Evolutionary conservation across 2,797 vertebrate species (phyloP).

Genomic region (Poecilia velifera): DNA sequence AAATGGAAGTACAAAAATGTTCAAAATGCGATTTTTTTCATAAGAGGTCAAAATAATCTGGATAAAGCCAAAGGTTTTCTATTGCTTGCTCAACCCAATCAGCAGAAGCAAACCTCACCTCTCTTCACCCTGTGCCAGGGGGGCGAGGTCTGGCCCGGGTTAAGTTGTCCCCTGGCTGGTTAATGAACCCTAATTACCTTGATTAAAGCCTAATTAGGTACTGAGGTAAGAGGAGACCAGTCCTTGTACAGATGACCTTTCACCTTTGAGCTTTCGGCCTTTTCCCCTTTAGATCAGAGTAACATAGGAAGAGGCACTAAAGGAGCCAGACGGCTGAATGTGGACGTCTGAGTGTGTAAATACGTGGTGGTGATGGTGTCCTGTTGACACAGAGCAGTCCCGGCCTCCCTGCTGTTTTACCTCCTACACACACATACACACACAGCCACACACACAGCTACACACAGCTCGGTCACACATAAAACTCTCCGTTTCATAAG

Average conservation of each 20-base stretch:
- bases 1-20: no score
- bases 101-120: not conserved
- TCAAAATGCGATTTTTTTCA: no score
- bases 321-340: constrained; percentile 42
- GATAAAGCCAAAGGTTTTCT: constrained; percentile 33
- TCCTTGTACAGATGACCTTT: constrained; percentile 69
- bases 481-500: constrained; percentile 24
- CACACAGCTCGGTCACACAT: constrained; percentile 1
- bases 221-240: constrained; percentile 47
- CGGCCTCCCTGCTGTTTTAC: constrained; percentile 53
- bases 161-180: constrained; percentile 49
- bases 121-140: constrained; percentile 37
- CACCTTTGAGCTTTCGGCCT: constrained; percentile 72
- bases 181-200: constrained; percentile 80
- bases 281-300: constrained; percentile 55
- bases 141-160: constrained; percentile 49
- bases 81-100: constrained; percentile 5
- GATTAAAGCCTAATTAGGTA: constrained; percentile 80
- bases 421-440: constrained; percentile 1
- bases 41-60: constrained; percentile 39
- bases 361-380: constrained; percentile 35
- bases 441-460: no score
- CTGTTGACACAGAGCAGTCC: constrained; percentile 61
- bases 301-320: constrained; percentile 55
- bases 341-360: constrained; percentile 30